These are phyloP conservation scores for Muricea muricata DNA, from an alignment of 92 coral and sea anemone species.

Conservation along the genomic window DNA sequence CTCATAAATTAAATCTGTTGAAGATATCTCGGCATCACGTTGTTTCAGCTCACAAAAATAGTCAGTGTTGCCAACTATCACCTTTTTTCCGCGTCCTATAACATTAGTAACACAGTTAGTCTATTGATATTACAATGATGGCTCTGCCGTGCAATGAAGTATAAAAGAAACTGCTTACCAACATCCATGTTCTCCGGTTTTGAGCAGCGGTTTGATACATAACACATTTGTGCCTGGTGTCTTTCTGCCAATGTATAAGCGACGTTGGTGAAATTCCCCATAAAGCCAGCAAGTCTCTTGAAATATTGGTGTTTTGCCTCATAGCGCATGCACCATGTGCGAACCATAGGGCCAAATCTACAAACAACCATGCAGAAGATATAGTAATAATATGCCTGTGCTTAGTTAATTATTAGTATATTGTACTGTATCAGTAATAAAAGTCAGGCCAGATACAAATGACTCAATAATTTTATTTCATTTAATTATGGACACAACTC, in stretches of 20 bases:
- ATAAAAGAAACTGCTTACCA: too few relatives aligned
- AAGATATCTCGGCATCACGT: not conserved
- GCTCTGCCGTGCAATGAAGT: too few relatives aligned
- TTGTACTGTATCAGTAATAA: too few relatives aligned
- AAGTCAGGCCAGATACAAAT: too few relatives aligned
- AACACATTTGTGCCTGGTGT: slow-evolving; percentile 45
- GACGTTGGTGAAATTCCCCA: slow-evolving; percentile 69
- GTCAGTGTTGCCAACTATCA: not conserved
- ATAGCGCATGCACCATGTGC: slow-evolving; percentile 74
- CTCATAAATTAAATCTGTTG: not conserved
- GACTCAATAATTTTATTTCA: too few relatives aligned
- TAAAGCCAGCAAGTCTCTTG: slow-evolving; percentile 53
- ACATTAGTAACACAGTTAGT: not conserved
- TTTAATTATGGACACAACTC: too few relatives aligned
- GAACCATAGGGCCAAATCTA: slow-evolving; percentile 73
- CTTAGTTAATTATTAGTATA: too few relatives aligned
- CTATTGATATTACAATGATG: not conserved
- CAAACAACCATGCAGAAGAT: not conserved
- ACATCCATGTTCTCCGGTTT: too few relatives aligned
- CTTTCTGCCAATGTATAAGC: slow-evolving; percentile 57
- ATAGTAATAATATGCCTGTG: not conserved
- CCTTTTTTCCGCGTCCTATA: slow-evolving; percentile 4
- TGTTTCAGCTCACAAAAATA: not conserved
- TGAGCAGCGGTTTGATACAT: not conserved
- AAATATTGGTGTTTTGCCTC: slow-evolving; percentile 70